These are phyloP conservation scores for Sylvia borin DNA, from an alignment of 2,797 vertebrate genomes.

Conservation along the genomic window DNA sequence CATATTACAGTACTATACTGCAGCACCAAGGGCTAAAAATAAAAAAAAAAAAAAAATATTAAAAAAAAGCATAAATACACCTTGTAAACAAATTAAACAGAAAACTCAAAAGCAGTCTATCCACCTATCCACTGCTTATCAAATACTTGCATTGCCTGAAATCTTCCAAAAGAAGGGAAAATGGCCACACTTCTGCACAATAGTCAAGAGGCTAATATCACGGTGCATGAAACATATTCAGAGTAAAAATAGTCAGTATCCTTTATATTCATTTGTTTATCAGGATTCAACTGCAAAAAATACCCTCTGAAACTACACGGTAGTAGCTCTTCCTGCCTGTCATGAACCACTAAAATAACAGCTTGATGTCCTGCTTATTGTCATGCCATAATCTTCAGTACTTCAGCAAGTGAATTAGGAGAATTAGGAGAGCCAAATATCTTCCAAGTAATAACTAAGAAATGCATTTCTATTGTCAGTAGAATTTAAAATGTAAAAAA, in stretches of 20 bases:
- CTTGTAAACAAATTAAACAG: background rate
- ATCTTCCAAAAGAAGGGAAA: background rate
- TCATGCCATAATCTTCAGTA: background rate
- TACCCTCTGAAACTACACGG: background rate
- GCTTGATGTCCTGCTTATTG: background rate
- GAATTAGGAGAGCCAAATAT: background rate
- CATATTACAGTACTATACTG: background rate
- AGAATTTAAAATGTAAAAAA: background rate
- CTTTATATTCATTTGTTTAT: background rate
- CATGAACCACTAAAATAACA: background rate
- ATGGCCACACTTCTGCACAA: background rate
- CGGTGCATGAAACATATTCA: background rate
- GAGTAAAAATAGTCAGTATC: background rate
- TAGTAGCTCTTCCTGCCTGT: background rate
- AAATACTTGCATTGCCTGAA: background rate
- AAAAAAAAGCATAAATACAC: background rate
- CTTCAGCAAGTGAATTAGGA: background rate
- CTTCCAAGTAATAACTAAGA: background rate
- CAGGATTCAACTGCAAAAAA: background rate
- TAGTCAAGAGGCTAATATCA: background rate
- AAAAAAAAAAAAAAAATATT: too few relatives aligned
- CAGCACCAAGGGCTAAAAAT: background rate
- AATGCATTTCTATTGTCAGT: background rate
- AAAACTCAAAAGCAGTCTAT: background rate
- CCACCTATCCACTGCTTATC: background rate